A percentile compares a stretch with the other conserved stretches of the same genome.
Evolutionary conservation across 1,140 invertebrate genomes (phyloP).

Genomic region (Saccostrea cuccullata): DNA sequence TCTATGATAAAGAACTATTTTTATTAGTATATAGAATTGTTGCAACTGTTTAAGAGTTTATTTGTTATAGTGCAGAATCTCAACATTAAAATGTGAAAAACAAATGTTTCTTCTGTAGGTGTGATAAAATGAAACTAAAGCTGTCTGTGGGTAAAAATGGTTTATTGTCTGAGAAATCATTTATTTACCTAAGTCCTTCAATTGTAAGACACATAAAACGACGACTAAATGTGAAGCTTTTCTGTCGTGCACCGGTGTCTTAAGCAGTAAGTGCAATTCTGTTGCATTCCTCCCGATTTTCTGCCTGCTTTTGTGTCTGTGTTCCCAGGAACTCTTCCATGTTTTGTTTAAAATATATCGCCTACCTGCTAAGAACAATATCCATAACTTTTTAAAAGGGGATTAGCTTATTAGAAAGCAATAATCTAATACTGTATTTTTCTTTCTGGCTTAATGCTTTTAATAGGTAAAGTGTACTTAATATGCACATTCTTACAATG

Average conservation of each 20-base stretch:
- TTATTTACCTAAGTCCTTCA: slow-evolving; percentile 13
- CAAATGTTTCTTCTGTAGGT: background rate
- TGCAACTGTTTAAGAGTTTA: slow-evolving; percentile 27
- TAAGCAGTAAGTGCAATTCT: slow-evolving; percentile 6
- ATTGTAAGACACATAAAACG: background rate
- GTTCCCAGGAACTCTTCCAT: background rate
- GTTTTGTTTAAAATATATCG: background rate
- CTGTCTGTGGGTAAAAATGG: background rate
- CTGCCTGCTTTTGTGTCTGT: background rate
- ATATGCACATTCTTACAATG: too few species aligned
- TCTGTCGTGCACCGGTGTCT: background rate
- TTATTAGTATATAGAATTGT: background rate
- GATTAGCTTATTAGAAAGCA: background rate
- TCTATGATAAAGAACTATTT: background rate
- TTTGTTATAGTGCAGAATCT: background rate
- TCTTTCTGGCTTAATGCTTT: too few species aligned
- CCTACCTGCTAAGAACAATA: slow-evolving; percentile 5
- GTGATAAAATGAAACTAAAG: background rate
- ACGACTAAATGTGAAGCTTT: background rate
- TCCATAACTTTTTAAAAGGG: background rate
- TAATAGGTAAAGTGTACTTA: too few species aligned
- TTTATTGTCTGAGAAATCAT: background rate
- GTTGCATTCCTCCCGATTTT: background rate
- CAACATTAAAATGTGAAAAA: background rate
- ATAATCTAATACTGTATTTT: background rate